Base-by-base conservation (phyloP, 2,888 invertebrate genomes). In the Agrilus mali region DNA sequence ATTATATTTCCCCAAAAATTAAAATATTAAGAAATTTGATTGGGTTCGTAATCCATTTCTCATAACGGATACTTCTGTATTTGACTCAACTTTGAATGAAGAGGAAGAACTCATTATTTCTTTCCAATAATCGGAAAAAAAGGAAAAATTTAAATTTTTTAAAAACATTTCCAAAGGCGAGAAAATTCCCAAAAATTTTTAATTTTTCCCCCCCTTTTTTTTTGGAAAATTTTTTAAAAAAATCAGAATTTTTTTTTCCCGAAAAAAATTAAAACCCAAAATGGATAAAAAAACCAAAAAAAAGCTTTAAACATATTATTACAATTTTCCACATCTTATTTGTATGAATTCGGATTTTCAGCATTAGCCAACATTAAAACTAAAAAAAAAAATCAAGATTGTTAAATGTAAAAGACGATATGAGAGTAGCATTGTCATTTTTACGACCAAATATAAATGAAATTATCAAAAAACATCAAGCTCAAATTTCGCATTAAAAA, bases 61-160 rank as follows among this genome's bases (percentile, higher is more conserved):
- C 14, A 46, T 44, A 47, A 47, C 41, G 35, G 37, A 45, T 27
- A 38, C 43, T 34, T 43, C 40, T 45, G 43, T 47, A 44, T 43
- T 39, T 34, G 39, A 39, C 44, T 17, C 5, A 17, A 17, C 5
- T 17, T 5, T 17, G 5, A 17, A 17, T 17, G 17, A 17, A 44
- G 47, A 44, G 44, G 47, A 47, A 44, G 47, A 47, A 41, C 42
- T 50, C 17, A 50, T 48, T 45, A n/a, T 48, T 27, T 39, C 38
- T 48, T 45, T 45, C 38, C 22, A 45, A 47, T 47, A 47, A 50
- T 44, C 47, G 44, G 43, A 43, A 46, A 38, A 46, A 48, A 45
- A 48, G 41, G 43, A 50, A 48, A 47, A 27, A 44, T 44, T 47
- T 43, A 14, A 41, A 47, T 50, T 49, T 49, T 50, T 47, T 48